Evolutionary conservation across 2,888 invertebrate species (phyloP), one percentile per base, ranked within the genome.

Genomic region (Stegophylla sp.): DNA sequence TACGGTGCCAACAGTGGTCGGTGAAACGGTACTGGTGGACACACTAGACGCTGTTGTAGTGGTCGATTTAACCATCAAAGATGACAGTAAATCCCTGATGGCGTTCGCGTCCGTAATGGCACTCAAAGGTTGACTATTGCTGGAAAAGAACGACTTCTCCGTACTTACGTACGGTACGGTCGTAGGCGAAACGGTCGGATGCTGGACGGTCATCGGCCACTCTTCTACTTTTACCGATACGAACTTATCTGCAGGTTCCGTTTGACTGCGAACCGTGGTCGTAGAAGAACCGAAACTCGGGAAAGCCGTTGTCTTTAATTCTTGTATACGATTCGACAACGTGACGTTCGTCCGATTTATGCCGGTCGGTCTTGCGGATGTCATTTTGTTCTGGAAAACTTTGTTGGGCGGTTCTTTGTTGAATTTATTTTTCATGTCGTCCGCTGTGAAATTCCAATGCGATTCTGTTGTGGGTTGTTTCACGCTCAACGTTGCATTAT

Each of bases 261-360:
- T 48, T 20, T 48, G 13, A 34, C 61, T 61, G 12, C 61, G 67
- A 26, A 69, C 23, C 3, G 79, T 79, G 0, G 69, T 79, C 1
- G 79, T 71, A 4, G 79, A 34, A 0, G 43, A 69, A 45, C 79
- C 45, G 23, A 28, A 45, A 15, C 5, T 56, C n/a, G 79, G 26
- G 7, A 28, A 23, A 2, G 71, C 23, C 10, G 79, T 63, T 7
- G 69, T 48, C 43, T 79, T 79, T 7, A 20, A 13, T 26, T 79
- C 79, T 41, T 79, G 79, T 63, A 79, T 26, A 23, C 79, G 79
- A 41, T 79, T 79, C 4, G 79, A 79, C 28, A 79, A 26, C 12
- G 79, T 79, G 9, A 79, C 79, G 48, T 79, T 79, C 9, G 79
- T 69, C n/a, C 79, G 34, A 17, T 79, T 79, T n/a, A 79, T 51